These are phyloP conservation scores for Leptogaster cylindrica DNA, from an alignment of 2,888 invertebrate genomes.

Conservation along the genomic window DNA sequence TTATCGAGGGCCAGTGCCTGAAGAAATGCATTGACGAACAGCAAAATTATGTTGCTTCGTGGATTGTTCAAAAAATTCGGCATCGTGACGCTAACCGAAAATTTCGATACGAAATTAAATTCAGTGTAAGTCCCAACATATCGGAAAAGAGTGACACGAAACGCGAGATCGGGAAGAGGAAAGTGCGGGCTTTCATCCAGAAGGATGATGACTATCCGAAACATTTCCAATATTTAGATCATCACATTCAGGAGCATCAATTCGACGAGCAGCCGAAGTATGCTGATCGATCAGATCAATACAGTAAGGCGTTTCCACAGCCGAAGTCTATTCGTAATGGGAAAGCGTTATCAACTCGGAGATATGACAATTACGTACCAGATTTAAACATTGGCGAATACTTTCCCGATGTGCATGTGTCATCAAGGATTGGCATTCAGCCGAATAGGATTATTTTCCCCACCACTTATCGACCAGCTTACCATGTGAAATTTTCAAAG, in stretches of 20 bases:
- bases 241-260: conserved; percentile 38
- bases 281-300: conserved; percentile 18
- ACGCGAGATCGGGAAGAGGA: conserved; percentile 63
- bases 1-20: conserved; percentile 62
- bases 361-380: not conserved
- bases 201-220: conserved; percentile 63
- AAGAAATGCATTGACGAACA: conserved; percentile 44
- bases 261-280: conserved; percentile 26
- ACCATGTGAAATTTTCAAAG: conserved; percentile 52
- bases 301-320: conserved; percentile 47
- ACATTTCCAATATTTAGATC: conserved; percentile 51
- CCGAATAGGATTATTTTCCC: conserved; percentile 51
- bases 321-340: conserved; percentile 41
- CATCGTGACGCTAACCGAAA: conserved; percentile 66
- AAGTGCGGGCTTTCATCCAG: conserved; percentile 70
- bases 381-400: conserved; percentile 59
- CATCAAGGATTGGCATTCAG: conserved; percentile 53
- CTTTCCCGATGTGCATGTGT: conserved; percentile 49
- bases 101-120: conserved; percentile 71
- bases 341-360: not conserved
- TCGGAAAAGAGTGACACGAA: conserved; percentile 55
- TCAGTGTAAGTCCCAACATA: conserved; percentile 68
- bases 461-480: conserved; percentile 57
- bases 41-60: conserved; percentile 66
- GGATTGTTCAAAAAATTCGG: conserved; percentile 73